Conservation (phyloP, 2,113 vertebrate species). For the Oncorhynchus tshawytscha region DNA sequence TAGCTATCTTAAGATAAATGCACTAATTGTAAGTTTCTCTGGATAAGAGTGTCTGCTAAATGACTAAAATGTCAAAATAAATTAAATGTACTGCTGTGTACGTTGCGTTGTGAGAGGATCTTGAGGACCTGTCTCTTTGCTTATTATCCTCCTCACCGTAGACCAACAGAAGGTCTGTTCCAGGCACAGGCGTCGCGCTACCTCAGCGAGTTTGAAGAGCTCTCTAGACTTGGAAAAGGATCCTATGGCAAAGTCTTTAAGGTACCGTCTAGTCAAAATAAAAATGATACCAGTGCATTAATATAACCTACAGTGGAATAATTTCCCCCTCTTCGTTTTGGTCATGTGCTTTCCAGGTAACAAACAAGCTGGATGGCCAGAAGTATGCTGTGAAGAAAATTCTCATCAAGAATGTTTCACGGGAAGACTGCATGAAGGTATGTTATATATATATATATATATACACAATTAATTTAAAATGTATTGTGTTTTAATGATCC, state of each 20-base stretch:
- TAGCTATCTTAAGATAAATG: no score
- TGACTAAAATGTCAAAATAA: no score
- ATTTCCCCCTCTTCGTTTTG: constrained; percentile 24
- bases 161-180: constrained; percentile 82
- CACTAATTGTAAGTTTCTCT: no score
- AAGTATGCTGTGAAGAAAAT: constrained; percentile 96
- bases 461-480: no score
- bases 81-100: no score
- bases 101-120: no score
- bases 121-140: background rate
- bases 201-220: constrained; percentile 93
- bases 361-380: constrained; percentile 94
- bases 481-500: background rate
- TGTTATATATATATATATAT: background rate
- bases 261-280: constrained; percentile 65
- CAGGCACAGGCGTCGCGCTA: constrained; percentile 93
- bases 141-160: constrained; percentile 48
- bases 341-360: constrained; percentile 73
- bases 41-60: no score
- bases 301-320: background rate
- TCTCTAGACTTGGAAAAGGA: constrained; percentile 86
- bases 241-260: constrained; percentile 94
- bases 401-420: constrained; percentile 88
- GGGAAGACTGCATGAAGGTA: constrained; percentile 94
- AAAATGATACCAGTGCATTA: background rate